phyloP scores from a whole-genome alignment of 2,797 vertebrate species.

The Lagorchestes hirsutus region DNA sequence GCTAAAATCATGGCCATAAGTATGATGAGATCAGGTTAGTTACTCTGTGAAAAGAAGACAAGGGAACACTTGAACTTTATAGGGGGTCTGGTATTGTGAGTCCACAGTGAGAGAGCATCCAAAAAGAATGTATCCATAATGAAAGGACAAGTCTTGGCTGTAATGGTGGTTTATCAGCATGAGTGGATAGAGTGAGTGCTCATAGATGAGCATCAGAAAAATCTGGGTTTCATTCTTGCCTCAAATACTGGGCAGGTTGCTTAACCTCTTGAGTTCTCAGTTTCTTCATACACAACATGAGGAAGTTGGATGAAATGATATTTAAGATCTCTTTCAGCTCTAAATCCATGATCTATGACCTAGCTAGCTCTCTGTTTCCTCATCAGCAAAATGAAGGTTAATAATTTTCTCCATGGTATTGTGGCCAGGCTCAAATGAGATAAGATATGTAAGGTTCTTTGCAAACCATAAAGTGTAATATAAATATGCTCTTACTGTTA shows the following conservation, averaged over 20 bases:
- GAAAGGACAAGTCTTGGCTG: not conserved
- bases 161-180: not conserved
- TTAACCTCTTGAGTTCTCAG: not conserved
- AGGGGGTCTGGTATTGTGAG: not conserved
- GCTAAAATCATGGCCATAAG: not conserved
- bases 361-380: not conserved
- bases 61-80: not conserved
- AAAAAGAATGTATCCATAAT: not conserved
- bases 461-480: not conserved
- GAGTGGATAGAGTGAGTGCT: not conserved
- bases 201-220: not conserved
- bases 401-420: not conserved
- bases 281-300: not conserved
- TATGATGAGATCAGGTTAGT: not conserved
- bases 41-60: slow-evolving; percentile 4
- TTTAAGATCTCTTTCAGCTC: not conserved
- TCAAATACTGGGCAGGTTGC: not conserved
- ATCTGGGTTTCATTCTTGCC: not conserved
- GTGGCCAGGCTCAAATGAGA: not conserved
- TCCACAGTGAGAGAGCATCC: not conserved
- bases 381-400: not conserved
- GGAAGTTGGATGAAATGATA: not conserved
- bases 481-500: not conserved
- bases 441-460: not conserved
- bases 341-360: not conserved